Conservation (phyloP, 2,888 invertebrate genomes). For the Melinaea menophilus region DNA sequence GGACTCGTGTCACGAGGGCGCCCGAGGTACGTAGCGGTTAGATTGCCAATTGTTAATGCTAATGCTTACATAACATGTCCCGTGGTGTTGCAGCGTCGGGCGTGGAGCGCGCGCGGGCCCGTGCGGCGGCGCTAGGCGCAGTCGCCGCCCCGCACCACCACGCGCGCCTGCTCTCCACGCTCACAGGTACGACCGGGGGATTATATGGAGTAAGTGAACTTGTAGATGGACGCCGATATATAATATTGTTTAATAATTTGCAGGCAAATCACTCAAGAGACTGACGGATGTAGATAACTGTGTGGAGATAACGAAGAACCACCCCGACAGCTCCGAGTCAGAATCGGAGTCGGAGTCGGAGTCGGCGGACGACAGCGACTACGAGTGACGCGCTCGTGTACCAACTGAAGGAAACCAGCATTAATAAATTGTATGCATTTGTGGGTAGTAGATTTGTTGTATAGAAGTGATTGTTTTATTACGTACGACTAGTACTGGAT, state of each 20-base stretch:
- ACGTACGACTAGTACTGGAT: background rate
- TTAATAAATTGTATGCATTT: background rate
- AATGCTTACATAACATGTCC: background rate
- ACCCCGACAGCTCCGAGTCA: slow-evolving; percentile 70
- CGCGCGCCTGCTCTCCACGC: slow-evolving; percentile 64
- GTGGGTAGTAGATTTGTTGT: slow-evolving; percentile 1
- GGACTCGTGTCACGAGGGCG: slow-evolving; percentile 67
- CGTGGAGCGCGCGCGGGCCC: slow-evolving; percentile 63
- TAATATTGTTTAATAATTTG: slow-evolving; percentile 8
- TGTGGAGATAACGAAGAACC: slow-evolving; percentile 74
- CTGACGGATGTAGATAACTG: slow-evolving; percentile 74
- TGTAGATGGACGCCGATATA: background rate
- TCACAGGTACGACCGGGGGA: slow-evolving; percentile 52
- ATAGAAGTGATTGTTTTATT: background rate
- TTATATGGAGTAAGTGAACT: too few relatives aligned
- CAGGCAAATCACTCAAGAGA: slow-evolving; percentile 70
- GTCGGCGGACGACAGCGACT: slow-evolving; percentile 63
- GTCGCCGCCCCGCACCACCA: slow-evolving; percentile 62
- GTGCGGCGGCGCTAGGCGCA: slow-evolving; percentile 61
- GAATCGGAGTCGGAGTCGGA: slow-evolving; percentile 60
- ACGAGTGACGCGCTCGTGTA: slow-evolving; percentile 47
- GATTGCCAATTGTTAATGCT: background rate
- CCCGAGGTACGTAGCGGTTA: slow-evolving; percentile 51
- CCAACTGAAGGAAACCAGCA: background rate
- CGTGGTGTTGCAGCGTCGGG: slow-evolving; percentile 53